Percentiles rank a stretch among this genome's conserved stretches.
Evolutionary conservation across 2,113 vertebrate genomes (phyloP).

Genomic region (Gila orcuttii): DNA sequence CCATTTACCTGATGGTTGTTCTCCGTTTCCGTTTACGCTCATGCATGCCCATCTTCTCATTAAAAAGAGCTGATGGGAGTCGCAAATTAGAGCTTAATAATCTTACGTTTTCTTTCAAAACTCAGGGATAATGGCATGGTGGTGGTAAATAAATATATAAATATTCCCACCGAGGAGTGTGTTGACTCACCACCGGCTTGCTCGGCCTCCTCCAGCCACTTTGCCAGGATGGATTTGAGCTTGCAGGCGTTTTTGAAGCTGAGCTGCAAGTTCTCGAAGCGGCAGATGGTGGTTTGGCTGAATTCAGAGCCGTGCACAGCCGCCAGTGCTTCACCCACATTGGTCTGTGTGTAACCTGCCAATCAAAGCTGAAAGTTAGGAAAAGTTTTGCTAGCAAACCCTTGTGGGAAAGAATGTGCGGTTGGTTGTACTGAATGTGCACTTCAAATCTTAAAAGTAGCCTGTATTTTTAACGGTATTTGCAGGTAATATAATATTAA

Average conservation of each 20-base stretch:
- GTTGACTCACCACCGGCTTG: constrained; percentile 89
- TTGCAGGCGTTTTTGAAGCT: constrained; percentile 99
- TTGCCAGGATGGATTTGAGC: constrained; percentile 92
- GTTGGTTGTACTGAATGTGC: background rate
- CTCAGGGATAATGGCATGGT: background rate
- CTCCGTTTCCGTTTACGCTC: constrained; percentile 94
- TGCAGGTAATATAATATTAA: background rate
- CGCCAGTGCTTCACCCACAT: constrained; percentile 94
- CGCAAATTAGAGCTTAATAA: constrained; percentile 1
- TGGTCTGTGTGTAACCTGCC: constrained; percentile 97
- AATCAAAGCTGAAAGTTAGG: constrained; percentile 16
- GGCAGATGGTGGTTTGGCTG: constrained; percentile 97
- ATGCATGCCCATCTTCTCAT: constrained; percentile 92
- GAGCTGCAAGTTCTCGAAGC: constrained; percentile 97
- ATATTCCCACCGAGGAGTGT: background rate
- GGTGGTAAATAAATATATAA: background rate
- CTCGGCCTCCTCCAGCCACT: constrained; percentile 97
- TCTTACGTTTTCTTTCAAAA: background rate
- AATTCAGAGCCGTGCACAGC: constrained; percentile 97
- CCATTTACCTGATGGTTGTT: constrained; percentile 93
- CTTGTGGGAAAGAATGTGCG: background rate
- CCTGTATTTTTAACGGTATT: background rate
- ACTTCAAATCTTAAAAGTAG: background rate
- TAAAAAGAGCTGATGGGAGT: constrained; percentile 86
- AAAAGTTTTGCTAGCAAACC: background rate